These are phyloP conservation scores for Arrhamphus sclerolepis DNA, from an alignment of 2,797 vertebrate species.

Conservation along the genomic window DNA sequence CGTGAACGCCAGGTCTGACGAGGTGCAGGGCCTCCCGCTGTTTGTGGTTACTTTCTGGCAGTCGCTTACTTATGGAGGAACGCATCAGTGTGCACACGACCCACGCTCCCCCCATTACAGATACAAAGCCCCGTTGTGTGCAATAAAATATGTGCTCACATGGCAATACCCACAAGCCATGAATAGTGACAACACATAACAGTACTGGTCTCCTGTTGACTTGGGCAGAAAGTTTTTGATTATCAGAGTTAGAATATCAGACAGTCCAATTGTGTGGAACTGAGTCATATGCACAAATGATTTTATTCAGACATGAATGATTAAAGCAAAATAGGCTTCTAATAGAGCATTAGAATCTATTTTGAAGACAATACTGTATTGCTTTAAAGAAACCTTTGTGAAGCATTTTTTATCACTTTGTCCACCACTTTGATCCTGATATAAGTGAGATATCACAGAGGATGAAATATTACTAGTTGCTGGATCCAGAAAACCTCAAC, in stretches of 20 bases:
- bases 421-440: too few relatives aligned
- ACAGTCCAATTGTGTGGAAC: conserved; percentile 35
- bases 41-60: conserved; percentile 56
- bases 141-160: conserved; percentile 54
- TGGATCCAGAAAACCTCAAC: too few relatives aligned
- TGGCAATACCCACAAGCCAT: conserved; percentile 45
- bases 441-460: too few relatives aligned
- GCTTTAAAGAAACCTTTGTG: too few relatives aligned
- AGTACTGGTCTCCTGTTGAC: conserved; percentile 31
- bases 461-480: too few relatives aligned
- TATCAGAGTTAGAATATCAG: conserved; percentile 42
- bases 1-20: conserved; percentile 37
- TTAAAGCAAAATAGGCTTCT: too few relatives aligned
- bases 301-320: conserved; percentile 25
- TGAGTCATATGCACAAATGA: conserved; percentile 23
- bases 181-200: conserved; percentile 35
- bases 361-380: too few relatives aligned
- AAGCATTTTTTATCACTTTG: too few relatives aligned
- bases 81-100: conserved; percentile 52
- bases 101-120: conserved; percentile 64
- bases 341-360: too few relatives aligned
- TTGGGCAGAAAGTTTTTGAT: conserved; percentile 28
- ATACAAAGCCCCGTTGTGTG: conserved; percentile 71
- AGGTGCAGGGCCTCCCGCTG: conserved; percentile 45
- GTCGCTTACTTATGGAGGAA: conserved; percentile 78